phyloP scores from a whole-genome alignment of 2,113 vertebrate genomes.

The Podilymbus podiceps region DNA sequence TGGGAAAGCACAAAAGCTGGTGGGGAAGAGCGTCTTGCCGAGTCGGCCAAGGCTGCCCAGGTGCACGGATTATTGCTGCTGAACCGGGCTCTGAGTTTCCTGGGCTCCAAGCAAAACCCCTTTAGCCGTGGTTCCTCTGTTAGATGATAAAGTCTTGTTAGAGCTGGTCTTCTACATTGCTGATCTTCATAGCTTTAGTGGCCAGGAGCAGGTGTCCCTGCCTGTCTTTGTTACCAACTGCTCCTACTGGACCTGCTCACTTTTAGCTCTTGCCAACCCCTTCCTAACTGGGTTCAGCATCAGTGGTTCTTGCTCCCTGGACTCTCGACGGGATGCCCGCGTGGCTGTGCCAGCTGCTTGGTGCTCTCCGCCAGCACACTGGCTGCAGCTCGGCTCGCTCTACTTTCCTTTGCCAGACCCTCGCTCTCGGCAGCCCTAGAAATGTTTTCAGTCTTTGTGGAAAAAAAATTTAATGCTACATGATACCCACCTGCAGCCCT shows the following conservation, averaged over 20 bases:
- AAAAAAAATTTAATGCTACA: background rate
- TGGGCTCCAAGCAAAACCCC: background rate
- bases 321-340: accelerated
- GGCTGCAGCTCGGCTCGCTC: background rate
- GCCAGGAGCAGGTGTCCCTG: background rate
- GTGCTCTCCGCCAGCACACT: background rate
- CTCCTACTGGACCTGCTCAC: background rate
- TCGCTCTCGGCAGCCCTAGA: background rate
- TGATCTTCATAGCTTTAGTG: background rate
- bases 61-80: background rate
- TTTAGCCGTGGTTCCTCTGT: background rate
- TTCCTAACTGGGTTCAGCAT: background rate
- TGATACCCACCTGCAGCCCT: background rate
- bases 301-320: background rate
- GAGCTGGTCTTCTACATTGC: background rate
- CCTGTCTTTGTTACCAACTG: background rate
- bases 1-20: background rate
- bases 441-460: background rate
- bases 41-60: background rate
- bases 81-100: background rate
- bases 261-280: background rate
- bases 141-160: background rate
- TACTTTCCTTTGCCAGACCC: background rate
- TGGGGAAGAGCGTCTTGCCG: background rate
- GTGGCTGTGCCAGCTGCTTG: background rate